Conservation (phyloP, 2,888 invertebrate genomes). For the Orgyia antiqua region DNA sequence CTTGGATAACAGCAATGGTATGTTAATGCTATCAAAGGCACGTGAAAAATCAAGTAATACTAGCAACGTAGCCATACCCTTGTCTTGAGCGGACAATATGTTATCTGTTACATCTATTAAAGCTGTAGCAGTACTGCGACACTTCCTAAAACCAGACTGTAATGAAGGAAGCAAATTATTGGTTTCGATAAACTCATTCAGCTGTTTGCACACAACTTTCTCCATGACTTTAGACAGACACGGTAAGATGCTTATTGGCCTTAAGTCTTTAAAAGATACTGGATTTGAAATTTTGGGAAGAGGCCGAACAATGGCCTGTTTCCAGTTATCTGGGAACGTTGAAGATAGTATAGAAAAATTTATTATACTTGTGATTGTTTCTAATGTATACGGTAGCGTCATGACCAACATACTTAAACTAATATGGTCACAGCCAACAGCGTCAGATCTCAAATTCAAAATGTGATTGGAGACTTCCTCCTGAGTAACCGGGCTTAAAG, state of each 20-base stretch:
- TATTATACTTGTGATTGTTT: no score
- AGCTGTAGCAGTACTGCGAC: background rate
- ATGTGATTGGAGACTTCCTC: background rate
- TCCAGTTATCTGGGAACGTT: background rate
- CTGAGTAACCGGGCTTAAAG: background rate
- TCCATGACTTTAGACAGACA: constrained; percentile 2
- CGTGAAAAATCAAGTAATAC: constrained; percentile 1
- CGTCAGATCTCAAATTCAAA: background rate
- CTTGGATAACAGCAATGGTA: background rate
- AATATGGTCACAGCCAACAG: background rate
- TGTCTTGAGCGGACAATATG: background rate
- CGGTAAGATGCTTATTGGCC: constrained; percentile 2
- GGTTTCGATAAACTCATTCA: background rate
- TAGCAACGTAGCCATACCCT: background rate
- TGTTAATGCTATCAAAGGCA: background rate
- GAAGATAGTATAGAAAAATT: background rate
- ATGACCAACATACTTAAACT: background rate
- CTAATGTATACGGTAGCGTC: background rate
- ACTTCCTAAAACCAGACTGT: background rate
- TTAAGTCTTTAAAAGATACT: background rate
- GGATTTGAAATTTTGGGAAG: background rate
- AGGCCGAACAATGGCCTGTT: background rate
- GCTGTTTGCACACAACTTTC: background rate
- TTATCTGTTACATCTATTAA: background rate
- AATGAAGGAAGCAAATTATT: background rate